A percentile compares a stretch with the other conserved stretches of the same genome.
Evolutionary conservation across 2,888 invertebrate genomes (phyloP).

Genomic region (Poecilus cupreus): DNA sequence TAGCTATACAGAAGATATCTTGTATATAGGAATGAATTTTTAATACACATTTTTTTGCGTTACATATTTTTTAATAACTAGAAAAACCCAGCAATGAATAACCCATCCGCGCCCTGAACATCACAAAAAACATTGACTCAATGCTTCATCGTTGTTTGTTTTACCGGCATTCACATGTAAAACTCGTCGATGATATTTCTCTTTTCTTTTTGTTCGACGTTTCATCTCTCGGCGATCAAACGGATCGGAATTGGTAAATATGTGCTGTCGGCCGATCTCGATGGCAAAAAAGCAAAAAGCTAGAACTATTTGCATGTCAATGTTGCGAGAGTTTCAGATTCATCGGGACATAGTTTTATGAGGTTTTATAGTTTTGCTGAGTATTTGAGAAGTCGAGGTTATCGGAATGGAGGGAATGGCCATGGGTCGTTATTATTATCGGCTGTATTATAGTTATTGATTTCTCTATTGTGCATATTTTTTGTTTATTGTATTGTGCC

Average conservation of each 20-base stretch:
- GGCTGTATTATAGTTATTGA: neutral
- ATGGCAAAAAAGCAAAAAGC: neutral
- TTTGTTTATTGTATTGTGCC: no score
- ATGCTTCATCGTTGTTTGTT: neutral
- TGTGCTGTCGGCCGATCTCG: neutral
- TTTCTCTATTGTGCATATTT: neutral
- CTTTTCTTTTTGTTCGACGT: conserved; percentile 16
- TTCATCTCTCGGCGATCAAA: conserved; percentile 1
- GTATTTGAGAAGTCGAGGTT: neutral
- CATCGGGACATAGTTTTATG: neutral
- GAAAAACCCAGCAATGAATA: no score
- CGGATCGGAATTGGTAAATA: conserved; percentile 8
- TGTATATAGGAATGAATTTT: no score
- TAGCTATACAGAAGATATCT: no score
- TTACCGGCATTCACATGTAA: neutral
- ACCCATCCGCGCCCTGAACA: no score
- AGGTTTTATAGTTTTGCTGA: neutral
- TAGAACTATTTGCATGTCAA: conserved; percentile 3
- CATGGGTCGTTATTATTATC: neutral
- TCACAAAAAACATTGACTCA: neutral
- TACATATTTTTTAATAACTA: no score
- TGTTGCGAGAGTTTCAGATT: neutral
- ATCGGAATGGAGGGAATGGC: neutral
- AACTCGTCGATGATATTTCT: neutral
- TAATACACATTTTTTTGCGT: no score